A percentile compares a stretch with the other conserved stretches of the same genome.
Conservation (phyloP, 1,140 invertebrate species). For the Phocides pigmalion region DNA sequence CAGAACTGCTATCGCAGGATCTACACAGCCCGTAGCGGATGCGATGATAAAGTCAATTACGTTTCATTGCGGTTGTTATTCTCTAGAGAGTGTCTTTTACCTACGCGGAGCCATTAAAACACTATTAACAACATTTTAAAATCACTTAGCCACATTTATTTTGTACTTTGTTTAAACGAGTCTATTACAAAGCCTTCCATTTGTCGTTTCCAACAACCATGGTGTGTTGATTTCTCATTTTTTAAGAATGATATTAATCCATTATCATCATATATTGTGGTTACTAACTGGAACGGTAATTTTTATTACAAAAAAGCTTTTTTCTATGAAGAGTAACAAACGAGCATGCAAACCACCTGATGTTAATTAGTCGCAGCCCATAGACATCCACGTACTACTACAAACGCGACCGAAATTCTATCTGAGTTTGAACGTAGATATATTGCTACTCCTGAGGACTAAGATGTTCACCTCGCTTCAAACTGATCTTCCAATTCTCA, state of each 20-base stretch:
- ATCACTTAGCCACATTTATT: slow-evolving; percentile 2
- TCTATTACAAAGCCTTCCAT: not conserved
- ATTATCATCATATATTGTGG: not conserved
- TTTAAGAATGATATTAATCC: not conserved
- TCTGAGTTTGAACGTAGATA: too few species aligned
- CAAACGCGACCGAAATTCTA: too few species aligned
- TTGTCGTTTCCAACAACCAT: not conserved
- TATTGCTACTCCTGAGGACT: too few species aligned
- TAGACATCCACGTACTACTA: too few species aligned
- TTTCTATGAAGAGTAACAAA: too few species aligned
- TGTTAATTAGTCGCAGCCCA: too few species aligned
- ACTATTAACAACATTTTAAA: slow-evolving; percentile 18
- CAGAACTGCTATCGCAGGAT: slow-evolving; percentile 14
- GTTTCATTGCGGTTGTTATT: slow-evolving; percentile 19
- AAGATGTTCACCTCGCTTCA: too few species aligned
- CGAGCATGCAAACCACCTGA: too few species aligned
- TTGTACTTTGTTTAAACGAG: not conserved
- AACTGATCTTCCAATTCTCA: too few species aligned
- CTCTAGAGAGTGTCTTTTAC: slow-evolving; percentile 11
- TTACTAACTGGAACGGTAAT: too few species aligned
- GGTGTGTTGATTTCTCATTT: not conserved
- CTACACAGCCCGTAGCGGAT: slow-evolving; percentile 25
- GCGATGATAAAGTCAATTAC: slow-evolving; percentile 38
- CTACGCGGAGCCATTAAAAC: slow-evolving; percentile 4
- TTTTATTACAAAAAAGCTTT: too few species aligned